A percentile compares a stretch with the other conserved stretches of the same genome.
Evolutionary conservation across 2,797 vertebrate species (phyloP).

Genomic region (Ciconia nigra): DNA sequence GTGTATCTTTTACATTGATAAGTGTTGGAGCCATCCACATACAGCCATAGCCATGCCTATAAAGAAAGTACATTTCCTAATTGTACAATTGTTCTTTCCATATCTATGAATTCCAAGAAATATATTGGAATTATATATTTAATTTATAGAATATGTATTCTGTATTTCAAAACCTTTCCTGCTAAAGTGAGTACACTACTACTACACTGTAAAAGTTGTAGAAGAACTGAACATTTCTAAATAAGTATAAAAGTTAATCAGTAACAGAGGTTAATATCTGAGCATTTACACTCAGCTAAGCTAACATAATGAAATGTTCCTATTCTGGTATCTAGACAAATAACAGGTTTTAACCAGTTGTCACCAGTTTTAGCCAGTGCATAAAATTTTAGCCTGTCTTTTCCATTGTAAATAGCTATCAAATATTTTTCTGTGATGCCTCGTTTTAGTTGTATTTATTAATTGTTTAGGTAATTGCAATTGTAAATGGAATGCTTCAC

Average conservation of each 20-base stretch:
- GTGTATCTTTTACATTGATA: background rate
- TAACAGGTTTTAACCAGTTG: background rate
- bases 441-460: conserved; percentile 53
- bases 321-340: background rate
- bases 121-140: background rate
- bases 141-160: too few relatives aligned
- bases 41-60: background rate
- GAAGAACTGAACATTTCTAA: background rate
- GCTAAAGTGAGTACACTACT: background rate
- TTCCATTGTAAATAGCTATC: background rate
- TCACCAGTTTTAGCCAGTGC: background rate
- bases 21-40: background rate
- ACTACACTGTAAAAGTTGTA: background rate
- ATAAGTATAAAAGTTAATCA: background rate
- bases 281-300: background rate
- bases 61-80: background rate
- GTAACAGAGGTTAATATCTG: background rate
- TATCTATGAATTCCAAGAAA: background rate
- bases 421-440: background rate
- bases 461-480: conserved; percentile 64
- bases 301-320: background rate
- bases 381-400: background rate
- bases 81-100: background rate
- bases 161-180: background rate
- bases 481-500: conserved; percentile 64